These are phyloP conservation scores for Tipula unca DNA, from an alignment of 2,888 invertebrate species.

Conservation along the genomic window DNA sequence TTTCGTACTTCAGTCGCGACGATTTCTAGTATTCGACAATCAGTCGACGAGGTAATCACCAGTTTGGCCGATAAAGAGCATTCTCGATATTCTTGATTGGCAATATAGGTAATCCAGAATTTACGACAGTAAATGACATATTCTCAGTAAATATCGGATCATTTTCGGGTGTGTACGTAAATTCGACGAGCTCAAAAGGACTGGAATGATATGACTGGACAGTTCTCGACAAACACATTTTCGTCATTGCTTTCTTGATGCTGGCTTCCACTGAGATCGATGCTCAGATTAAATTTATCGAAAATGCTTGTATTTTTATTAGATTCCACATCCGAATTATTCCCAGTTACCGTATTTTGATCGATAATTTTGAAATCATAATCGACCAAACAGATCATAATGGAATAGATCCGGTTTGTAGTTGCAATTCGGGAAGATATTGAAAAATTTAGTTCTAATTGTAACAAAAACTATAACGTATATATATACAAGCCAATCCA, in stretches of 20 bases:
- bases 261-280: neutral
- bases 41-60: constrained; percentile 69
- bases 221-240: constrained; percentile 31
- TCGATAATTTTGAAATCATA: neutral
- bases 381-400: neutral
- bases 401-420: too few relatives aligned
- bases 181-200: constrained; percentile 66
- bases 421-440: too few relatives aligned
- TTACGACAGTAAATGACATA: constrained; percentile 62
- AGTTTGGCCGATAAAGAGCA: constrained; percentile 61
- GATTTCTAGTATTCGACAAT: constrained; percentile 66
- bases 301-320: neutral
- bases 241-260: neutral
- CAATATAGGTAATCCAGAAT: constrained; percentile 64
- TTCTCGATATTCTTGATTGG: constrained; percentile 56
- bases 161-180: constrained; percentile 42
- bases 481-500: neutral
- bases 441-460: too few relatives aligned
- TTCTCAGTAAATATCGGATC: constrained; percentile 55
- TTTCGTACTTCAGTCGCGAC: constrained; percentile 62
- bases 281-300: neutral
- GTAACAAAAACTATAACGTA: too few relatives aligned
- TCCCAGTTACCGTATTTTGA: neutral
- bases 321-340: neutral
- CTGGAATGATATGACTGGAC: constrained; percentile 70